Evolutionary conservation across 2,797 vertebrate genomes (phyloP).

Genomic region (Halcyon leucocephala): DNA sequence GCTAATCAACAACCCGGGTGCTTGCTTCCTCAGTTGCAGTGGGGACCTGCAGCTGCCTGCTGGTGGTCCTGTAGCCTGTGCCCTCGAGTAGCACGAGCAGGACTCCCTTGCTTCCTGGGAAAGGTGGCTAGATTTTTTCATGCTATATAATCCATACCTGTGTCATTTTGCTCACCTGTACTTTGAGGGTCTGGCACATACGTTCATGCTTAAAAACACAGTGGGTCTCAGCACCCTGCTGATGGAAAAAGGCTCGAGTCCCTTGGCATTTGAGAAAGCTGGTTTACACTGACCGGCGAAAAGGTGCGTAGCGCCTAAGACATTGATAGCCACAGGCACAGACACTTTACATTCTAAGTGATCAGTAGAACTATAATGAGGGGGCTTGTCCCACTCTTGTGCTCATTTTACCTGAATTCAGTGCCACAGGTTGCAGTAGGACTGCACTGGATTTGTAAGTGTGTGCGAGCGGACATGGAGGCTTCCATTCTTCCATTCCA

Average conservation of each 20-base stretch:
- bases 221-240: not conserved
- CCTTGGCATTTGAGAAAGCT: not conserved
- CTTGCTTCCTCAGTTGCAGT: not conserved
- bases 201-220: not conserved
- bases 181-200: not conserved
- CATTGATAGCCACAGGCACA: not conserved
- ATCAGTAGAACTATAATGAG: not conserved
- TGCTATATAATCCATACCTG: accelerated
- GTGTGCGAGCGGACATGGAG: not conserved
- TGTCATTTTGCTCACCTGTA: not conserved
- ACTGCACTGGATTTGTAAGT: not conserved
- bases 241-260: accelerated
- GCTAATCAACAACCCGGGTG: not conserved
- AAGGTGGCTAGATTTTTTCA: not conserved
- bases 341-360: not conserved
- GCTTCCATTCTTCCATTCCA: not conserved
- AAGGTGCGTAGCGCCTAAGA: not conserved
- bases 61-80: not conserved
- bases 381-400: not conserved
- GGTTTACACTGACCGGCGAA: not conserved
- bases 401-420: not conserved
- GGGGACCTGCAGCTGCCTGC: not conserved
- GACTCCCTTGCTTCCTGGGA: not conserved
- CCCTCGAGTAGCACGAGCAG: not conserved
- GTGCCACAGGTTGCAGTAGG: not conserved